Percentiles rank a stretch among this genome's conserved stretches.
Evolutionary conservation across 2,797 vertebrate genomes (phyloP).

Genomic region (Hoplostethus mediterraneus): DNA sequence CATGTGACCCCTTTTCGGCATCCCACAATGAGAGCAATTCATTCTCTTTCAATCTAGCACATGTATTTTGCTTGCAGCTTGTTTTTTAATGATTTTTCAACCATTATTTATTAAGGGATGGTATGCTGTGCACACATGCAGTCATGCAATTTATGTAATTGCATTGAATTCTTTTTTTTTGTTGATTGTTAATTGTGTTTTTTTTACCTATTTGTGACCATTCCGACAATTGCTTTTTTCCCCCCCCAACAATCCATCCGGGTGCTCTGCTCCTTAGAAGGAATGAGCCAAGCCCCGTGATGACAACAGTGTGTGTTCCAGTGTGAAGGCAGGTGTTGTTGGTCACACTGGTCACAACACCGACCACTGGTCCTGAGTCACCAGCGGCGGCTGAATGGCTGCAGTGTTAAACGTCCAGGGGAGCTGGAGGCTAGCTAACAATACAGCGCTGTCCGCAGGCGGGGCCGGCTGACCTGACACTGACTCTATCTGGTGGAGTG

Average conservation of each 20-base stretch:
- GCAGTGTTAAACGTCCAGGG: constrained; percentile 74
- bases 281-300: background rate
- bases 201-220: background rate
- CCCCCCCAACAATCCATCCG: background rate
- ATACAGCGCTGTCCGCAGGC: constrained; percentile 76
- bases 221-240: too few relatives aligned
- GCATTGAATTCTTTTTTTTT: background rate
- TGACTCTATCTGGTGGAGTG: constrained; percentile 72
- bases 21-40: background rate
- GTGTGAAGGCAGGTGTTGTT: constrained; percentile 76
- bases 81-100: background rate
- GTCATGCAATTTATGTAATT: background rate
- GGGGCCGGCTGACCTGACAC: constrained; percentile 72
- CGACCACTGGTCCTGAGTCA: constrained; percentile 77
- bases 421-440: constrained; percentile 71
- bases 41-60: background rate
- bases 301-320: constrained; percentile 19
- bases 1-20: constrained; percentile 4
- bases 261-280: background rate
- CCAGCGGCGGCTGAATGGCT: constrained; percentile 71
- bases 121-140: background rate
- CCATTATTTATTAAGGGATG: background rate
- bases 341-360: constrained; percentile 55
- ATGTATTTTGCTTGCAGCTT: background rate
- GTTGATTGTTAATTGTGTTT: background rate